phyloP scores from a whole-genome alignment of 2,113 vertebrate species.

The Channa argus region DNA sequence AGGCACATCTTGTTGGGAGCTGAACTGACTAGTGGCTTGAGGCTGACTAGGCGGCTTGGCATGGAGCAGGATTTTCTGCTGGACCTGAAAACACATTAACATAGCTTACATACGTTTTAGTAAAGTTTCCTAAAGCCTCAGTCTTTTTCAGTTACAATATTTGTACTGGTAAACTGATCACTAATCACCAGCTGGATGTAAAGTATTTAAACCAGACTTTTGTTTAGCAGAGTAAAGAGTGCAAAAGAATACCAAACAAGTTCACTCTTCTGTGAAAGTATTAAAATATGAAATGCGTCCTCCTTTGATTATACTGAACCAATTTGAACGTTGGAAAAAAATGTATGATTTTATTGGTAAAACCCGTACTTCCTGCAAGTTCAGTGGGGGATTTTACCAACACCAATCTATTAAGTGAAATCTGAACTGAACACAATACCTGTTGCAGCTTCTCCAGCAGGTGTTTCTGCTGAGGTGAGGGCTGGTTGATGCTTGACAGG shows the following conservation, averaged over 20 bases:
- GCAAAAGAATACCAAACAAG: too few relatives aligned
- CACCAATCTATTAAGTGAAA: too few relatives aligned
- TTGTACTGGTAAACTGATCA: not conserved
- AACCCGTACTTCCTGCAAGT: too few relatives aligned
- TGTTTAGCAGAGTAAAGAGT: too few relatives aligned
- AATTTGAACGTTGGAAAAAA: too few relatives aligned
- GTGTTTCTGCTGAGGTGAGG: constrained; percentile 87
- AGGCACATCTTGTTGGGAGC: constrained; percentile 77
- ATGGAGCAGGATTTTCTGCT: constrained; percentile 88
- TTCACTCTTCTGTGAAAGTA: too few relatives aligned
- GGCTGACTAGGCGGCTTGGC: constrained; percentile 77
- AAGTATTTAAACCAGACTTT: not conserved
- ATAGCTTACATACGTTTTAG: not conserved
- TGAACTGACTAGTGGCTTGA: constrained; percentile 71
- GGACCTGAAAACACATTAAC: constrained; percentile 80
- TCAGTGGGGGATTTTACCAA: too few relatives aligned
- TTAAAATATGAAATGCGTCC: too few relatives aligned
- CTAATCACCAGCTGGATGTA: not conserved
- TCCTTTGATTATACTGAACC: not conserved
- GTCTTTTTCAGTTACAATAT: not conserved
- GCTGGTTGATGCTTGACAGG: constrained; percentile 82
- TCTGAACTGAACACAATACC: constrained; percentile 73
- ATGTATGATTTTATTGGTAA: not conserved
- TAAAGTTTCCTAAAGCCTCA: too few relatives aligned
- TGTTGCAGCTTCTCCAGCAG: constrained; percentile 92